These are phyloP conservation scores for Coendou prehensilis DNA, from an alignment of 2,797 vertebrate genomes.

Conservation along the genomic window DNA sequence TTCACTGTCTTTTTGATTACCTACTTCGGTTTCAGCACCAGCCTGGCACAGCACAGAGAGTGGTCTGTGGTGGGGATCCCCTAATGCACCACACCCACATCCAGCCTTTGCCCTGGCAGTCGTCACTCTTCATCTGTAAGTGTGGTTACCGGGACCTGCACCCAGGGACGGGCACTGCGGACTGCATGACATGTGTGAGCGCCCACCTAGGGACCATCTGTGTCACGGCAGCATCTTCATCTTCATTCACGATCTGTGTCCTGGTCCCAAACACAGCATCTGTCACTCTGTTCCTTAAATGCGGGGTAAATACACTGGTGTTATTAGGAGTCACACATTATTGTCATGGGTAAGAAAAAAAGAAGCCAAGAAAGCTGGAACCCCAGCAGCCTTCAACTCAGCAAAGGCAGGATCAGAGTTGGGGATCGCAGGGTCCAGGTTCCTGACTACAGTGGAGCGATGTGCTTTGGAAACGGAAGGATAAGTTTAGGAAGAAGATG, in stretches of 20 bases:
- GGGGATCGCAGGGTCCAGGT: background rate
- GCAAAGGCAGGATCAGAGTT: background rate
- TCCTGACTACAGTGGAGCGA: background rate
- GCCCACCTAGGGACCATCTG: background rate
- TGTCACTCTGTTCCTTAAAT: background rate
- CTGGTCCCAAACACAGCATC: background rate
- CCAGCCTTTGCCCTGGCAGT: too few relatives aligned
- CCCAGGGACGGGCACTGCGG: background rate
- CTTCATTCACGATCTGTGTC: fast-evolving
- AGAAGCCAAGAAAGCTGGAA: fast-evolving
- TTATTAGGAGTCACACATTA: background rate
- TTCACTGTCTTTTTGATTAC: background rate
- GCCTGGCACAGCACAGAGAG: fast-evolving
- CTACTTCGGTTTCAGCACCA: background rate
- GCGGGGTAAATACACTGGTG: fast-evolving
- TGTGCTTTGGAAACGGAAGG: fast-evolving
- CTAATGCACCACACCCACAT: fast-evolving
- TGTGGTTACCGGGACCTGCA: background rate
- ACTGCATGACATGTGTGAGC: background rate
- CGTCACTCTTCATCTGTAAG: background rate
- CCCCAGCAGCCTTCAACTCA: background rate
- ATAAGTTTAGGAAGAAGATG: fast-evolving
- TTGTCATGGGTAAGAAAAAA: background rate
- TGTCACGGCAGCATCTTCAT: fast-evolving
- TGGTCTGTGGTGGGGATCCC: background rate